Percentiles rank a stretch among this genome's conserved stretches.
Evolutionary conservation across 2,797 vertebrate genomes (phyloP).

Genomic region (Numenius phaeopus): DNA sequence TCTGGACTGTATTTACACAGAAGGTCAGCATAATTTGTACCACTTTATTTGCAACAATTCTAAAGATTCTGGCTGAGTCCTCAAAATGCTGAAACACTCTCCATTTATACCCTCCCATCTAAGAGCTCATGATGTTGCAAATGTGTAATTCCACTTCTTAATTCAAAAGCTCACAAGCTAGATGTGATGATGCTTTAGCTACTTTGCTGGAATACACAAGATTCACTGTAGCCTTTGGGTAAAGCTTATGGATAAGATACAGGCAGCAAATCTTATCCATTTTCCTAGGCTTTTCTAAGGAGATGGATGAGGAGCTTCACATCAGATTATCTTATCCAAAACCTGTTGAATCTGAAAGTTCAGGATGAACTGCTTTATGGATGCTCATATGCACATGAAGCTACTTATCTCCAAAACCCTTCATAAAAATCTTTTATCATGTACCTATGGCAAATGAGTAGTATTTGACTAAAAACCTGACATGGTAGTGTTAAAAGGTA

Average conservation of each 20-base stretch:
- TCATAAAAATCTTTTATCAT: background rate
- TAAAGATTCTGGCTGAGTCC: background rate
- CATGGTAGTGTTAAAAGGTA: background rate
- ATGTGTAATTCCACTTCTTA: background rate
- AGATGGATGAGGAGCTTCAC: background rate
- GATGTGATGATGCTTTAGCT: background rate
- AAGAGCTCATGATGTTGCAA: background rate
- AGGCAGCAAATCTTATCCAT: background rate
- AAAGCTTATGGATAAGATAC: background rate
- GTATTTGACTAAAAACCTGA: background rate
- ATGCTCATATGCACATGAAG: background rate
- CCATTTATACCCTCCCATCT: background rate
- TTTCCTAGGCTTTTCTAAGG: background rate
- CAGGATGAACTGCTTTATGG: background rate
- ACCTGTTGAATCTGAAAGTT: background rate
- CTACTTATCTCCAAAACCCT: background rate
- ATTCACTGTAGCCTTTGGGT: background rate
- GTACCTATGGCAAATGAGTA: background rate
- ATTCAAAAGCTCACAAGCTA: background rate
- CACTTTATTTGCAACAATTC: background rate
- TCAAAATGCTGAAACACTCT: background rate
- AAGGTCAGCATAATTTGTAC: background rate
- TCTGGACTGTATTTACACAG: background rate
- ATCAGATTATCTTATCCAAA: background rate
- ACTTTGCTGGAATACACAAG: background rate